A percentile compares a stretch with the other conserved stretches of the same genome.
Conservation (phyloP, 2,113 vertebrate species). For the Lipophrys pholis region DNA sequence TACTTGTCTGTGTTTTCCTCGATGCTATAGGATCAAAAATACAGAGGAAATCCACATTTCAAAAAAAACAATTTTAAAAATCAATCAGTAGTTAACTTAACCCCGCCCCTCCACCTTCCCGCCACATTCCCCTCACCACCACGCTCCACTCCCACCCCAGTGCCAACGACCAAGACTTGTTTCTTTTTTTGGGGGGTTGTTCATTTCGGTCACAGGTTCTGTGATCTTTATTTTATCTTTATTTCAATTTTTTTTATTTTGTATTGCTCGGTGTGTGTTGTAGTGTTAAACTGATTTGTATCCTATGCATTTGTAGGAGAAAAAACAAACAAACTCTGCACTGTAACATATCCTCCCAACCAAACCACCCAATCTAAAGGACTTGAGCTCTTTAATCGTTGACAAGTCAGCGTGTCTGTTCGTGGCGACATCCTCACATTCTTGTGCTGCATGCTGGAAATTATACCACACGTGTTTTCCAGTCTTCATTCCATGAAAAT, state of each 20-base stretch:
- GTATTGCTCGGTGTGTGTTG: slow-evolving; percentile 57
- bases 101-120: background rate
- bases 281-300: slow-evolving; percentile 67
- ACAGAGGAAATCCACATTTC: too few species aligned
- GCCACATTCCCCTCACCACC: background rate
- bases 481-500: slow-evolving; percentile 12
- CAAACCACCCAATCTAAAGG: slow-evolving; percentile 28
- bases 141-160: slow-evolving; percentile 44
- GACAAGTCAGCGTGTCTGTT: slow-evolving; percentile 12
- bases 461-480: background rate
- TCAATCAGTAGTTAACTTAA: slow-evolving; percentile 33
- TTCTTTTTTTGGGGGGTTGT: background rate
- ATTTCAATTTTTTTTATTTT: slow-evolving; percentile 18
- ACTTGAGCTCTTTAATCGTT: slow-evolving; percentile 9
- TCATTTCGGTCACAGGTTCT: slow-evolving; percentile 45
- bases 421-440: slow-evolving; percentile 8
- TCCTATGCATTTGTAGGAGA: slow-evolving; percentile 75
- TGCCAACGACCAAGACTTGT: slow-evolving; percentile 72
- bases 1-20: slow-evolving; percentile 38
- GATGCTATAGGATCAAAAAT: slow-evolving; percentile 43
- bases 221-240: slow-evolving; percentile 41
- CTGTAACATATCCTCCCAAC: slow-evolving; percentile 40
- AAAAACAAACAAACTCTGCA: slow-evolving; percentile 23
- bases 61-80: slow-evolving; percentile 20
- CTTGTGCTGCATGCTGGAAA: slow-evolving; percentile 16